phyloP scores from a whole-genome alignment of 2,797 vertebrate species.

The Phalloptychus januarius region DNA sequence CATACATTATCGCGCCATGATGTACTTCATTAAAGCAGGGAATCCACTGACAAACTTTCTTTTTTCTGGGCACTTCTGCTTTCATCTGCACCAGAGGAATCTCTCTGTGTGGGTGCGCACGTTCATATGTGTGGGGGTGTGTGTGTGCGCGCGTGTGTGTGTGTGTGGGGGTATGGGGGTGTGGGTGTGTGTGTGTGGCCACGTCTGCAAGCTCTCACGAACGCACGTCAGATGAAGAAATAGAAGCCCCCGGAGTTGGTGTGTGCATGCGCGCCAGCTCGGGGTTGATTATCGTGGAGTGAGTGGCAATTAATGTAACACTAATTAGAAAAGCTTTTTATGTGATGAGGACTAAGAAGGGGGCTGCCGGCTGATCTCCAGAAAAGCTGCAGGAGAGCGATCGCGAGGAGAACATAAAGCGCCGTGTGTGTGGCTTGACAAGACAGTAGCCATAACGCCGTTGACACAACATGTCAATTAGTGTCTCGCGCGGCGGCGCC shows the following conservation, averaged over 20 bases:
- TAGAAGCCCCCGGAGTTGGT: background rate
- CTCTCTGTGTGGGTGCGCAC: conserved; percentile 14
- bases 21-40: conserved; percentile 65
- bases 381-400: conserved; percentile 51
- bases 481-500: conserved; percentile 30
- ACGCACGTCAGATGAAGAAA: conserved; percentile 43
- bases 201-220: conserved; percentile 5
- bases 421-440: conserved; percentile 38
- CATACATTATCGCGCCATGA: conserved; percentile 46
- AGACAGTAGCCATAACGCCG: conserved; percentile 53
- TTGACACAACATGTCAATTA: conserved; percentile 72
- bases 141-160: conserved; percentile 25
- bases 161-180: conserved; percentile 12
- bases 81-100: conserved; percentile 59
- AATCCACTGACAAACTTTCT: conserved; percentile 48
- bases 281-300: conserved; percentile 69
- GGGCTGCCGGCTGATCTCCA: conserved; percentile 60
- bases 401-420: conserved; percentile 51
- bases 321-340: conserved; percentile 76
- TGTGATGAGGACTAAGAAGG: conserved; percentile 55
- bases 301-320: conserved; percentile 73
- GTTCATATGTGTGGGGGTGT: conserved; percentile 3
- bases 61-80: conserved; percentile 52
- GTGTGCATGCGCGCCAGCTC: conserved; percentile 28
- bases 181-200: conserved; percentile 1